phyloP scores from a whole-genome alignment of 1,140 invertebrate genomes.

The Elymnias hypermnestra region DNA sequence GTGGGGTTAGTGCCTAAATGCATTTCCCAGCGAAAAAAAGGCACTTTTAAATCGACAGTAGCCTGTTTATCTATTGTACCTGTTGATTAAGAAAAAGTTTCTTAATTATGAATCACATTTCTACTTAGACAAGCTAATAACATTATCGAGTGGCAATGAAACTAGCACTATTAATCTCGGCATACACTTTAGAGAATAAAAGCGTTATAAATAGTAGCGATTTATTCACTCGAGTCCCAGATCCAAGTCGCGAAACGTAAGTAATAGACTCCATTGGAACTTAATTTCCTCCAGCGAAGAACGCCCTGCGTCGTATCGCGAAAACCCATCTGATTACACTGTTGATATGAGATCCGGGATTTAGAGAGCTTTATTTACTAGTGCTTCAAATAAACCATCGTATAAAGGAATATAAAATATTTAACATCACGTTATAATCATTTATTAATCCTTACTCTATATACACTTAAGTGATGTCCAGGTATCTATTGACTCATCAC shows the following conservation, averaged over 20 bases:
- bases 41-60: too few species aligned
- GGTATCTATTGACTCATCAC: too few species aligned
- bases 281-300: constrained; percentile 19
- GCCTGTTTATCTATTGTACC: too few species aligned
- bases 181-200: constrained; percentile 5
- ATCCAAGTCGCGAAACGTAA: constrained; percentile 10
- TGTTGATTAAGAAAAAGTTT: too few species aligned
- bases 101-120: too few species aligned
- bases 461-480: too few species aligned
- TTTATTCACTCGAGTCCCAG: constrained; percentile 9
- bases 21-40: too few species aligned
- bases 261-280: constrained; percentile 20
- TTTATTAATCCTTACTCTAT: too few species aligned
- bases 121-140: neutral
- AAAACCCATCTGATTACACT: constrained; percentile 13
- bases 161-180: neutral
- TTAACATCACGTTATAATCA: too few species aligned
- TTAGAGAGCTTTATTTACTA: constrained; percentile 8
- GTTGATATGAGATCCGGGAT: constrained; percentile 19
- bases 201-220: constrained; percentile 12
- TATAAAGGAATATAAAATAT: too few species aligned
- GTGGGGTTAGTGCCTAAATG: too few species aligned
- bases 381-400: neutral
- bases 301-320: constrained; percentile 10
- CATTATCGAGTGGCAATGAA: neutral